Evolutionary conservation across 2,113 vertebrate species (phyloP).

Genomic region (Rhinolophus ferrumequinum): DNA sequence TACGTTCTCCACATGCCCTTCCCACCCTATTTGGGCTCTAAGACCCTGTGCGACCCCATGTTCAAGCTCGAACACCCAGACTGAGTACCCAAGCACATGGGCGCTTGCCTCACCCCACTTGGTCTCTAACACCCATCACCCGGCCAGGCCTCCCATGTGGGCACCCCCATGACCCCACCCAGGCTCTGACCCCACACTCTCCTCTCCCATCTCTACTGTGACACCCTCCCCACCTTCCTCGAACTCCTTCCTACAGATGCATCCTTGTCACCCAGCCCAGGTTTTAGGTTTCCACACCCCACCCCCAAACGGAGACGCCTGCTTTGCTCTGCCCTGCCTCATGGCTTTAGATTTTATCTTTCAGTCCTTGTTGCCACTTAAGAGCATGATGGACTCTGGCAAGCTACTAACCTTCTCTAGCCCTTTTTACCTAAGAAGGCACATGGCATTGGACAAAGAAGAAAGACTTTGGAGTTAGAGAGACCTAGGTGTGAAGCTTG

Average conservation of each 20-base stretch:
- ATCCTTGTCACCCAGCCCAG: background rate
- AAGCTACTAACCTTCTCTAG: background rate
- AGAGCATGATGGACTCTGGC: background rate
- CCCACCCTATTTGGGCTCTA: background rate
- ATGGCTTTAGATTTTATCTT: background rate
- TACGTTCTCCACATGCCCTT: background rate
- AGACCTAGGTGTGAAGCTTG: background rate
- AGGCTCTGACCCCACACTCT: background rate
- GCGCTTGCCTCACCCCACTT: background rate
- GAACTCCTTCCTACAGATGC: background rate
- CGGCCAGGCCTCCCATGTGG: background rate
- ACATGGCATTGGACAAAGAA: background rate
- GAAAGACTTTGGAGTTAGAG: background rate
- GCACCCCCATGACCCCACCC: background rate
- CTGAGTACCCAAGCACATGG: too few species aligned
- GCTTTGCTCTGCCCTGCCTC: background rate
- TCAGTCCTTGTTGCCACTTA: background rate
- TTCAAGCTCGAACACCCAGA: background rate
- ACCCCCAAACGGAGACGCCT: background rate
- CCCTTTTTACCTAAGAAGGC: background rate
- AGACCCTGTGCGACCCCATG: background rate
- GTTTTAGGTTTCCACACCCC: background rate
- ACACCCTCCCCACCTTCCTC: background rate
- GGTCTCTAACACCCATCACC: background rate
- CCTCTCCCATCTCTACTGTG: background rate